Evolutionary conservation across 2,888 invertebrate genomes (phyloP), one percentile per base, ranked within the genome.

Genomic region (Drosophila robusta): DNA sequence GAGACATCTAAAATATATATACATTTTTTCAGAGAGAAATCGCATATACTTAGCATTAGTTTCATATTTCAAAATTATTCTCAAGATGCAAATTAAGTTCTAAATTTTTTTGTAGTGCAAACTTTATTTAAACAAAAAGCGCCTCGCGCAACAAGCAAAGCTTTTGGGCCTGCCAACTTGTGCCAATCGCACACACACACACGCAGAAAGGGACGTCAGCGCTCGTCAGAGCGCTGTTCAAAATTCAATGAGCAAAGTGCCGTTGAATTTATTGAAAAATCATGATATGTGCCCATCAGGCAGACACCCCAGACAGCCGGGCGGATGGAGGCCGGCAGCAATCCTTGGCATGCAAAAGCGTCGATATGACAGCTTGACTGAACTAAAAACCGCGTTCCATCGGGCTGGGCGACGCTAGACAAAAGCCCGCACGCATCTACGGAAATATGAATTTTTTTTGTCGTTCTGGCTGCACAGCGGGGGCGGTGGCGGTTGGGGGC

Each of bases 291-390:
- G 82, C 69, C 69, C 80, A 78, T 66, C 78, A 63, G 46, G 46
- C 55, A 60, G 71, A 61, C 66, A 64, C 51, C 34, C 24, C 1
- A 18, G 36, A 18, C 60, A 26, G 51, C 2, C 39, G 14, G 12
- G 12, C 1, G 14, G 29, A 18, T 0, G 12, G 12, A 2, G 39
- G 18, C 14, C 1, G n/a, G 41, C 38, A 32, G 55, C 55, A 70
- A 64, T 47, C 69, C 55, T 67, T 74, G 75, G 80, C 78, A 83
- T 77, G 81, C 77, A 74, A 71, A 80, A 86, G 84, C 84, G 82
- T 75, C 80, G 84, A 87, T 85, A 85, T 83, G 88, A 85, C 85
- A 85, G 88, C 83, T 87, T 87, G 85, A 87, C 80, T 85, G 85
- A 86, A 75, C 88, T 82, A 82, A 79, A 82, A 75, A 82, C 68